Conservation (phyloP, 2,888 invertebrate species). For the Ophion costatus region DNA sequence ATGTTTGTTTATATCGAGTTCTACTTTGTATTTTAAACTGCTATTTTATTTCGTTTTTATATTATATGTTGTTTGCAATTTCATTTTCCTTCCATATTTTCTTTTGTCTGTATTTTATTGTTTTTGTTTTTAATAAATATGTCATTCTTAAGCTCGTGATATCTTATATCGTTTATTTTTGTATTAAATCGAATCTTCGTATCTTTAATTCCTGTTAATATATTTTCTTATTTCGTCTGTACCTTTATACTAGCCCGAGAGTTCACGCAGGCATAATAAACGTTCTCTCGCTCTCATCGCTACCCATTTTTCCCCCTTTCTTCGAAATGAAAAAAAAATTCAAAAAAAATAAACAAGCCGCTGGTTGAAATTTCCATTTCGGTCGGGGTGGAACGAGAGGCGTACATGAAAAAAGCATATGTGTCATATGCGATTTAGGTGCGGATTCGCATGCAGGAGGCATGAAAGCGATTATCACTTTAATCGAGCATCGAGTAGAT, state of each 20-base stretch:
- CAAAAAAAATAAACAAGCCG: not conserved
- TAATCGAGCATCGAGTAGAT: constrained; percentile 57
- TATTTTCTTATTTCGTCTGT: too few species aligned
- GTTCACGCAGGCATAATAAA: not conserved
- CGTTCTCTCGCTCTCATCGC: not conserved
- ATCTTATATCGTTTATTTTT: too few species aligned
- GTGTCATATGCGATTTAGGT: constrained; percentile 26
- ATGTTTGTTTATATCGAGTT: not conserved
- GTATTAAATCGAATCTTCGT: too few species aligned
- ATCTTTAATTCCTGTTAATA: too few species aligned
- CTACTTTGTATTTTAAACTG: not conserved
- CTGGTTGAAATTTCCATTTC: not conserved
- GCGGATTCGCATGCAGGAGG: constrained; percentile 29
- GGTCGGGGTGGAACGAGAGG: not conserved
- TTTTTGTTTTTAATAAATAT: too few species aligned
- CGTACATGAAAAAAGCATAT: constrained; percentile 28
- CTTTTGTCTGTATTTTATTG: too few species aligned
- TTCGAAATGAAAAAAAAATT: constrained; percentile 38
- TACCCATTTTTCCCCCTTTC: not conserved
- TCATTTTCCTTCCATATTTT: too few species aligned
- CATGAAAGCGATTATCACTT: constrained; percentile 65
- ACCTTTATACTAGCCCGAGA: not conserved
- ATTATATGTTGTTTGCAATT: not conserved
- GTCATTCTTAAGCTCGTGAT: too few species aligned
- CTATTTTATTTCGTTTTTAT: not conserved